A percentile compares a stretch with the other conserved stretches of the same genome.
These are phyloP conservation scores for Tragulus kanchil DNA, from an alignment of 2,113 vertebrate genomes.

Conservation along the genomic window DNA sequence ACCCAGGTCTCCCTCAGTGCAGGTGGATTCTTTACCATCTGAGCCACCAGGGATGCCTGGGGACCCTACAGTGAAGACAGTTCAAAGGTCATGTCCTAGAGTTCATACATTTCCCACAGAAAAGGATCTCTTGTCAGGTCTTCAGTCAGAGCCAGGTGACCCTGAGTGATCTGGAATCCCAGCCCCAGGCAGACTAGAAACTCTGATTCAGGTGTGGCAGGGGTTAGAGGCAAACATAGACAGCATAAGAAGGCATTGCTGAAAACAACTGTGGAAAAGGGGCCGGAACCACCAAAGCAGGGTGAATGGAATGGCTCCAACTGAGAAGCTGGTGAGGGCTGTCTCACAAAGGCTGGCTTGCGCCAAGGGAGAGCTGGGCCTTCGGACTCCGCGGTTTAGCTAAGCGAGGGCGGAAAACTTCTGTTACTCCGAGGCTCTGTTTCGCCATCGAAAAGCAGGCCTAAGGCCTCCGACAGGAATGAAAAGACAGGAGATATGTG, in stretches of 20 bases:
- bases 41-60: not conserved
- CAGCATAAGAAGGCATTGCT: not conserved
- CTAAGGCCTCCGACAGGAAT: not conserved
- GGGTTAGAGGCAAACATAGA: not conserved
- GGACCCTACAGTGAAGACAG: too few relatives aligned
- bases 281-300: not conserved
- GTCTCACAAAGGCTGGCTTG: not conserved
- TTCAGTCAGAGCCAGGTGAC: accelerated
- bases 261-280: not conserved
- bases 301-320: accelerated
- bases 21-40: not conserved
- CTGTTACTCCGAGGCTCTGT: not conserved
- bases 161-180: not conserved
- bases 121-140: not conserved
- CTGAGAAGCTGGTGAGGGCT: accelerated
- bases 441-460: not conserved
- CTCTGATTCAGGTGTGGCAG: accelerated
- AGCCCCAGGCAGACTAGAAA: not conserved
- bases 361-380: accelerated
- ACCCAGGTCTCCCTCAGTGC: not conserved
- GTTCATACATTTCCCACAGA: not conserved
- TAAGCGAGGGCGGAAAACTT: not conserved
- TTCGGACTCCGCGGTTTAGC: not conserved
- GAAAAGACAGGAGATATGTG: not conserved
- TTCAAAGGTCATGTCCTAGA: not conserved